These are phyloP conservation scores for Raja brachyura DNA, from an alignment of 2,113 vertebrate genomes.

Conservation along the genomic window DNA sequence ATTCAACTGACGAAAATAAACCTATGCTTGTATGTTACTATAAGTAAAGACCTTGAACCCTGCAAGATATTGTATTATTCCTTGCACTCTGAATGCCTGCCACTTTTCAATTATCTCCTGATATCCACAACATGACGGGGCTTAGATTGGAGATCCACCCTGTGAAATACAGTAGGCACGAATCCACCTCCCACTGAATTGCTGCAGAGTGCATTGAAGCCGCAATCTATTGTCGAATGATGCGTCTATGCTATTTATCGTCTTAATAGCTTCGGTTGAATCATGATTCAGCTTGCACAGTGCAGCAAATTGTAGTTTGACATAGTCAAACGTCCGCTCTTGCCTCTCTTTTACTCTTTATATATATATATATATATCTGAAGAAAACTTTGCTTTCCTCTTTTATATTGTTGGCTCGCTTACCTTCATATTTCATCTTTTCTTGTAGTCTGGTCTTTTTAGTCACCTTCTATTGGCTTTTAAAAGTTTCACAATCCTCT, in stretches of 20 bases:
- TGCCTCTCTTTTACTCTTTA: too few relatives aligned
- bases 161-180: background rate
- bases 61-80: background rate
- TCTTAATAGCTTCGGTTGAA: background rate
- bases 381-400: too few relatives aligned
- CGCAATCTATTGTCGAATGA: background rate
- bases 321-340: too few relatives aligned
- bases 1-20: background rate
- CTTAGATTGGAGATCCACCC: background rate
- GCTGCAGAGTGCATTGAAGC: background rate
- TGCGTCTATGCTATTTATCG: background rate
- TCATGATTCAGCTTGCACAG: background rate
- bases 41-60: background rate
- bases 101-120: background rate
- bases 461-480: too few relatives aligned
- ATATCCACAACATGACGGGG: background rate
- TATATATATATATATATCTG: too few relatives aligned
- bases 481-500: too few relatives aligned
- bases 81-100: background rate
- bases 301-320: background rate
- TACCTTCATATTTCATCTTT: too few relatives aligned
- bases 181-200: background rate
- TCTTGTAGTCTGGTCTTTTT: too few relatives aligned
- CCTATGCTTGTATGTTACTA: background rate
- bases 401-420: too few relatives aligned